Conservation (phyloP, 2,888 invertebrate genomes). For the Hyalella azteca region DNA sequence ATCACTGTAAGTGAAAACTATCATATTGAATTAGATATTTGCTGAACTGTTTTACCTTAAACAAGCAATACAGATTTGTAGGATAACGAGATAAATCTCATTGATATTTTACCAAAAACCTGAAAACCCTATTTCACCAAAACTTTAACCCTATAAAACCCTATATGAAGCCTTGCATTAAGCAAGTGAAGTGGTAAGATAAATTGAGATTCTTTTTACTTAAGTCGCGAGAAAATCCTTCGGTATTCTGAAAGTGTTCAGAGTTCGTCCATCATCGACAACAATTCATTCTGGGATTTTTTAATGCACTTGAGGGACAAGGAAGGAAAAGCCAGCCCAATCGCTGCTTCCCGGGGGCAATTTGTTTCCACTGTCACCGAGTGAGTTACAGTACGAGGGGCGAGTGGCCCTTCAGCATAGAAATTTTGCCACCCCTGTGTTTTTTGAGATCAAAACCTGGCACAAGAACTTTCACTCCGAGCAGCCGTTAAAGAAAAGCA, state of each 20-base stretch:
- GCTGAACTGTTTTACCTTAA: too few species aligned
- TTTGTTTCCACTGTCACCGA: constrained; percentile 7
- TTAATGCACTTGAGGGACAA: neutral
- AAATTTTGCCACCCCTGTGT: neutral
- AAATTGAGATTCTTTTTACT: neutral
- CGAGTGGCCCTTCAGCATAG: neutral
- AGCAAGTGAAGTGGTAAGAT: too few species aligned
- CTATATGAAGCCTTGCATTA: too few species aligned
- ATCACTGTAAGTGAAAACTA: too few species aligned
- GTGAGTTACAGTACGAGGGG: neutral
- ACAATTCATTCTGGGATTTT: neutral
- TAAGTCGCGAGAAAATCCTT: neutral
- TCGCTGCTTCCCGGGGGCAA: constrained; percentile 11
- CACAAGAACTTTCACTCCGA: constrained; percentile 3
- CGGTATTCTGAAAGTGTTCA: neutral
- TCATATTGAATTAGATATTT: too few species aligned
- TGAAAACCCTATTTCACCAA: too few species aligned
- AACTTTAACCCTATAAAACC: too few species aligned
- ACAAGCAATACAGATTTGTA: too few species aligned
- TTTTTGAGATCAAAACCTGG: neutral
- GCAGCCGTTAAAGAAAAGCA: constrained; percentile 18
- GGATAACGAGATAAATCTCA: too few species aligned
- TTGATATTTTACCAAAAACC: too few species aligned
- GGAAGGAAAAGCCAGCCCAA: neutral
- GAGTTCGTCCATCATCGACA: neutral